These are phyloP conservation scores for Mizuhopecten yessoensis DNA, from an alignment of 1,140 invertebrate genomes.

Conservation along the genomic window DNA sequence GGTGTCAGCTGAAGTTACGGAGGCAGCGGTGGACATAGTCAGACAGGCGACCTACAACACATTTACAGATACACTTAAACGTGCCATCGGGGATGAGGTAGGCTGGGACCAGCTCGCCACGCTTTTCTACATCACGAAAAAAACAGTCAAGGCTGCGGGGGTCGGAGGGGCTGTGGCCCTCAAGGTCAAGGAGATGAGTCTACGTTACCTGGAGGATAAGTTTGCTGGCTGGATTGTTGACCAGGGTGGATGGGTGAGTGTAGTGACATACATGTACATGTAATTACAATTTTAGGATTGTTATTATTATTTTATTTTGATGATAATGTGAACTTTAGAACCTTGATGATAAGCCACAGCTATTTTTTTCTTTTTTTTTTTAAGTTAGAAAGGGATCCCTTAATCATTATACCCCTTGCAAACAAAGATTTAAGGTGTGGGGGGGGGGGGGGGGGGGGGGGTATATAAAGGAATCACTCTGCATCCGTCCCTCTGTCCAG, in stretches of 20 bases:
- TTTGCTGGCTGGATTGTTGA: slow-evolving; percentile 78
- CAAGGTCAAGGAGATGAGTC: slow-evolving; percentile 76
- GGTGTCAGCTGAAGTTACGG: slow-evolving; percentile 44
- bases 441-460: too few relatives aligned
- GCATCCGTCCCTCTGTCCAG: too few relatives aligned
- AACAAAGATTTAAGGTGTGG: too few relatives aligned
- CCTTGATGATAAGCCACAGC: too few relatives aligned
- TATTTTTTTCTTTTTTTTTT: too few relatives aligned
- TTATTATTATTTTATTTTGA: too few relatives aligned
- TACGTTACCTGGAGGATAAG: slow-evolving; percentile 77
- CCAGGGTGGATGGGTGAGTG: slow-evolving; percentile 80
- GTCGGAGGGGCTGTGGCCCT: slow-evolving; percentile 68
- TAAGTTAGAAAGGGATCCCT: too few relatives aligned
- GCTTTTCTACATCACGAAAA: slow-evolving; percentile 76
- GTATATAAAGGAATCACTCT: too few relatives aligned
- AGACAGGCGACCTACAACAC: slow-evolving; percentile 72
- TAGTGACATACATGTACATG: too few relatives aligned
- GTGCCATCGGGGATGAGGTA: slow-evolving; percentile 66
- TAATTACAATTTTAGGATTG: too few relatives aligned
- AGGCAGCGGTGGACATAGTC: slow-evolving; percentile 62
- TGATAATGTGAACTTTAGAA: too few relatives aligned
- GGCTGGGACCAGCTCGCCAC: slow-evolving; percentile 77
- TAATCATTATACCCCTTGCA: too few relatives aligned
- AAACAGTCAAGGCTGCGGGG: slow-evolving; percentile 73
- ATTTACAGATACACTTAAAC: slow-evolving; percentile 72